Evolutionary conservation across 2,113 vertebrate genomes (phyloP).

Genomic region (Aphyosemion australe): DNA sequence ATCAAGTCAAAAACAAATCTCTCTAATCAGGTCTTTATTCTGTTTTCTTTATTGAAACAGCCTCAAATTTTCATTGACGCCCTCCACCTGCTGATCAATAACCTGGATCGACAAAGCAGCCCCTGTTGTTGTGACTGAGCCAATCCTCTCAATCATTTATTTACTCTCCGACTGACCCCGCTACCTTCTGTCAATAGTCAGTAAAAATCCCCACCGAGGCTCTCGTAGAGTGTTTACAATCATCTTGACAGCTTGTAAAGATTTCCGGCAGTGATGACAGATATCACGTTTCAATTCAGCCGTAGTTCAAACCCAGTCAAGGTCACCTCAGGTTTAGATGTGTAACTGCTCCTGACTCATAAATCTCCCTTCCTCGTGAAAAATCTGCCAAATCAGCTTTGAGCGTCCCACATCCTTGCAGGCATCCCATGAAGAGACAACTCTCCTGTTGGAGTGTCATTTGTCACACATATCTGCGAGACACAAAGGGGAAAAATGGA

Average conservation of each 20-base stretch:
- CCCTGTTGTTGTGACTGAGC: slow-evolving; percentile 61
- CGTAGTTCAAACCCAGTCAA: slow-evolving; percentile 40
- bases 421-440: slow-evolving; percentile 26
- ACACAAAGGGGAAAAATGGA: slow-evolving; percentile 21
- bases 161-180: slow-evolving; percentile 76
- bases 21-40: slow-evolving; percentile 58
- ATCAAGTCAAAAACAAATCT: slow-evolving; percentile 58
- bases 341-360: slow-evolving; percentile 1
- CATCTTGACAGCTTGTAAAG: slow-evolving; percentile 60
- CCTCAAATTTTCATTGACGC: slow-evolving; percentile 55
- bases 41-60: slow-evolving; percentile 62
- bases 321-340: slow-evolving; percentile 42
- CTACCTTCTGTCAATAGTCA: slow-evolving; percentile 62
- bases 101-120: slow-evolving; percentile 67
- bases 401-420: slow-evolving; percentile 29
- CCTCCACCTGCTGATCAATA: slow-evolving; percentile 73
- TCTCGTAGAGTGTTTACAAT: slow-evolving; percentile 67
- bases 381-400: slow-evolving; percentile 25
- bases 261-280: slow-evolving; percentile 36
- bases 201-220: slow-evolving; percentile 53
- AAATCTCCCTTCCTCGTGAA: slow-evolving; percentile 1
- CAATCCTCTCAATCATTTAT: slow-evolving; percentile 81
- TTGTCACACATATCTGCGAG: slow-evolving; percentile 55
- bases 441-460: slow-evolving; percentile 47
- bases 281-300: slow-evolving; percentile 8